Percentiles rank a stretch among this genome's conserved stretches.
Evolutionary conservation across 2,797 vertebrate species (phyloP).

Genomic region (Sphenopsis melanotis): DNA sequence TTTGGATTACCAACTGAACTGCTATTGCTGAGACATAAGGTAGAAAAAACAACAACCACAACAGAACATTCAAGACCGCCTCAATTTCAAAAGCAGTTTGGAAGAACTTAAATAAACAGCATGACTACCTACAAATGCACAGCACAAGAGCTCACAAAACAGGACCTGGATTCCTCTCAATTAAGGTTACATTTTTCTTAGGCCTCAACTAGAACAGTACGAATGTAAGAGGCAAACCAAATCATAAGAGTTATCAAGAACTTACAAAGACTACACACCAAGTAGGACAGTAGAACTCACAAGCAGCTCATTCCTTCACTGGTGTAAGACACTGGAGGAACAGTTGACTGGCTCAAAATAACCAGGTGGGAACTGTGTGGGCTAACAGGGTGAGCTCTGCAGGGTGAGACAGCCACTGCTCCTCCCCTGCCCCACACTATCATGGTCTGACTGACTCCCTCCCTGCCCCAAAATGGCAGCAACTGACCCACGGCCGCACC

Average conservation of each 20-base stretch:
- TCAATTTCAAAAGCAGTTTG: neutral
- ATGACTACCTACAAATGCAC: fast-evolving
- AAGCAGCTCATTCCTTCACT: neutral
- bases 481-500: too few relatives aligned
- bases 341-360: neutral
- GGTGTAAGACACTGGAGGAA: neutral
- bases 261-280: neutral
- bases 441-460: fast-evolving
- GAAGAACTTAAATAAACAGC: neutral
- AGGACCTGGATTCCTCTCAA: neutral
- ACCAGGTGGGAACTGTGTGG: neutral
- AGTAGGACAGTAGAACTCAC: fast-evolving
- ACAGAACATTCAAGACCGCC: neutral
- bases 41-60: neutral
- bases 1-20: neutral
- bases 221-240: neutral
- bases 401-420: neutral
- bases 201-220: fast-evolving
- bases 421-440: fast-evolving
- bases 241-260: neutral
- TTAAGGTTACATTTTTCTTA: neutral
- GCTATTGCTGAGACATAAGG: neutral
- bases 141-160: neutral
- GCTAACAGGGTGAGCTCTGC: neutral
- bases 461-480: neutral